These are phyloP conservation scores for Limnothrissa miodon DNA, from an alignment of 2,113 vertebrate genomes.

Conservation along the genomic window DNA sequence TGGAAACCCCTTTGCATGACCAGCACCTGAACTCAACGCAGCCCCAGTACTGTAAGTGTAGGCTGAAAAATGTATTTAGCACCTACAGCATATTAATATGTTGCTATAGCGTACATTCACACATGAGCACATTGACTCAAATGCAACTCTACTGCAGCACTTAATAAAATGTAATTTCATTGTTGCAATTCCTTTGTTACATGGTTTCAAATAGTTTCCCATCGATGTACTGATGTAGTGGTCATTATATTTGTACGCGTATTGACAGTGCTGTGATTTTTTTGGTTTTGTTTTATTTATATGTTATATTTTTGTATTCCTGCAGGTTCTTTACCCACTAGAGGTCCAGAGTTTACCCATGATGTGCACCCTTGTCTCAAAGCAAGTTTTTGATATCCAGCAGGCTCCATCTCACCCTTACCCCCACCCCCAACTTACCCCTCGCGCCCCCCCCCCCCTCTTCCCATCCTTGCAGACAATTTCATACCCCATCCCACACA, in stretches of 20 bases:
- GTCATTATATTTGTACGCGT: neutral
- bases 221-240: neutral
- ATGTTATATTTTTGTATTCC: neutral
- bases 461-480: no score
- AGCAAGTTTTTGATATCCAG: conserved; percentile 5
- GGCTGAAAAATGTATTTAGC: neutral
- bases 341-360: conserved; percentile 7
- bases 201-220: neutral
- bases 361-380: neutral
- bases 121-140: neutral
- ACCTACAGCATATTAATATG: neutral
- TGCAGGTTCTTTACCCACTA: neutral
- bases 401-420: neutral
- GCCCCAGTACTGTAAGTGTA: conserved; percentile 26
- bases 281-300: no score
- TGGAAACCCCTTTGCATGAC: conserved; percentile 53
- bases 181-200: neutral
- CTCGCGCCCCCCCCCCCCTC: neutral
- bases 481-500: no score
- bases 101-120: conserved; percentile 9
- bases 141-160: neutral
- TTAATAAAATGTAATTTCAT: neutral
- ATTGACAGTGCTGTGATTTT: neutral
- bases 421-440: neutral
- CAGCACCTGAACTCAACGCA: conserved; percentile 5